Evolutionary conservation across 2,888 invertebrate species (phyloP).

Genomic region (Helobdella robusta): DNA sequence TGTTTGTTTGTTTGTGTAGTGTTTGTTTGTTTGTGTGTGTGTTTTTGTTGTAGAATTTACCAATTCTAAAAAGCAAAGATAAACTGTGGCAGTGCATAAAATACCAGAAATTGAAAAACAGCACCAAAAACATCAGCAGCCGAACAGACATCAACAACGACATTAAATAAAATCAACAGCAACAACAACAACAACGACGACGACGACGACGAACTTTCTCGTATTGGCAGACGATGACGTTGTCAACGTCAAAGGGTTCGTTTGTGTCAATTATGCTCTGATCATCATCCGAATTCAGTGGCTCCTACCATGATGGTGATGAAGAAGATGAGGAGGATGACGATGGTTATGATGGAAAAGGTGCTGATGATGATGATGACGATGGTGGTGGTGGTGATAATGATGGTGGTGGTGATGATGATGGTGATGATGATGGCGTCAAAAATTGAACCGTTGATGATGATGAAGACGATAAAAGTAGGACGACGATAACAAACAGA

Average conservation of each 20-base stretch:
- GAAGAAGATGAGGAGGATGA: neutral
- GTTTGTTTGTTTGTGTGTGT: no score
- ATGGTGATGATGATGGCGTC: neutral
- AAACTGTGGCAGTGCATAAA: no score
- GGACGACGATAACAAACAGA: neutral
- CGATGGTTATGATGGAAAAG: neutral
- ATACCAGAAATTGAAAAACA: no score
- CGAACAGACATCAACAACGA: no score
- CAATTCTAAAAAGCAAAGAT: no score
- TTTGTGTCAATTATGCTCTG: neutral
- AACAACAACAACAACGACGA: neutral
- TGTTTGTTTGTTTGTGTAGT: no score
- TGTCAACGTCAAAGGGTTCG: constrained; percentile 3
- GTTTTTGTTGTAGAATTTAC: no score
- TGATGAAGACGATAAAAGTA: neutral
- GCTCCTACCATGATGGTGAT: neutral
- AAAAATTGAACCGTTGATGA: neutral
- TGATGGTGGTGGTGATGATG: neutral
- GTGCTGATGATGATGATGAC: neutral
- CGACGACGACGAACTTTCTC: neutral
- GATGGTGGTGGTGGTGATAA: neutral
- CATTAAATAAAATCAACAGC: neutral
- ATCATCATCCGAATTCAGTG: neutral
- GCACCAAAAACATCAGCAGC: no score
- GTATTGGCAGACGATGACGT: constrained; percentile 16